Evolutionary conservation across 2,113 vertebrate genomes (phyloP).

Genomic region (Ellobius talpinus): DNA sequence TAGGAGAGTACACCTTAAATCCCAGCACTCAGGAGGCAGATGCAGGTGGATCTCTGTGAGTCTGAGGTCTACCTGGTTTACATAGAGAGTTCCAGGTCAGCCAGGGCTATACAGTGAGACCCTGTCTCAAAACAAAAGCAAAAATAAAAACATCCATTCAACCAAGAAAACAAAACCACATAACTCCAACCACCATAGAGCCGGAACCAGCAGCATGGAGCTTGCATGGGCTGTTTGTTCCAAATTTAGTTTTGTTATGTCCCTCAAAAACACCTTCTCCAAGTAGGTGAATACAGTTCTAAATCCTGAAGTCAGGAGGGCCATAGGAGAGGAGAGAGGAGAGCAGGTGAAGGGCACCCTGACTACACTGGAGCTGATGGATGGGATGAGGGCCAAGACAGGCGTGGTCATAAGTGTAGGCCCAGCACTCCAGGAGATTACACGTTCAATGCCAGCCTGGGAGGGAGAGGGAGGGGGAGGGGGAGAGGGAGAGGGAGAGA

Average conservation of each 20-base stretch:
- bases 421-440: neutral
- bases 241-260: neutral
- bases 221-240: neutral
- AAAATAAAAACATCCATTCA: neutral
- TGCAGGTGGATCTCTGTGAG: neutral
- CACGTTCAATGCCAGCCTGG: neutral
- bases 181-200: accelerated
- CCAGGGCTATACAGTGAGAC: neutral
- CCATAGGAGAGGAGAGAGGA: neutral
- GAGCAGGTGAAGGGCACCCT: neutral
- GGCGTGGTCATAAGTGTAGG: neutral
- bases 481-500: no score
- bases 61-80: neutral
- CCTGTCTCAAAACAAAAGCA: neutral
- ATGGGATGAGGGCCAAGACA: neutral
- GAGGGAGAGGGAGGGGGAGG: accelerated
- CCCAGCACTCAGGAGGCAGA: neutral
- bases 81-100: neutral
- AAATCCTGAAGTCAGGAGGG: neutral
- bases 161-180: neutral
- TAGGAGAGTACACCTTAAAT: neutral
- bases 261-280: neutral
- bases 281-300: neutral
- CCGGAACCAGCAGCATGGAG: neutral
- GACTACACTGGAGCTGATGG: neutral